Evolutionary conservation across 2,113 vertebrate genomes (phyloP), one percentile per base, ranked within the genome.

Genomic region (Malurus melanocephalus): DNA sequence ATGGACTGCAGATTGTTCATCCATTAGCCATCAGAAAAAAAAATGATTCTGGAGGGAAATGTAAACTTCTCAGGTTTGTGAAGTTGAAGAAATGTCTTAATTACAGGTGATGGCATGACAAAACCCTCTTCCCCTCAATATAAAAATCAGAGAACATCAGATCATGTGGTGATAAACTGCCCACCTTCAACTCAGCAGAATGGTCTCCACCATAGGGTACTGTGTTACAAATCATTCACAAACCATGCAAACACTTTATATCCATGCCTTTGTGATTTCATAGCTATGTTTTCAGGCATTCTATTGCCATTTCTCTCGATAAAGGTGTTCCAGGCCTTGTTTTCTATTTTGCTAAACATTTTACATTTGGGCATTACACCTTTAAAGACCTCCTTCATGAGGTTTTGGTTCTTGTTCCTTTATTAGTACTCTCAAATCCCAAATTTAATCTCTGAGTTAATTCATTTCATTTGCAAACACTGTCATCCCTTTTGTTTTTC

Each of bases 371-470:
- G 30, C n/a, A 67, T 72, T 74, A 89, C 46, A 23, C 9, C 20
- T 78, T 84, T 89, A 87, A 80, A 72, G 38, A 88, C 56, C 45
- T 77, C 72, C n/a, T 90, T 86, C 85, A 77, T 28, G 22, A 90
- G 8, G 7, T 75, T 93, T 88, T 7, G 1, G 3, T 65, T 85
- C 56, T 77, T 74, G 14, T 80, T 81, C 35, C 57, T 85, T 92
- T 91, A 61, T 78, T 92, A 72, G 46, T 35, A 78, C 5, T 68
- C 71, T 86, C 91, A 96, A 90, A 95, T 95, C 76, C 71, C 88
- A 89, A 16, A 91, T 93, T 94, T 84, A 96, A 92, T 94, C 85
- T 94, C 67, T 60, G 53, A 81, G 40, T 73, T 64, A 84, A 49
- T 84, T 89, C 2, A 81, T 68, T 94, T 93, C 23, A 77, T 94